Evolutionary conservation across 2,113 vertebrate species (phyloP).

Genomic region (Brachyhypopomus gauderio): DNA sequence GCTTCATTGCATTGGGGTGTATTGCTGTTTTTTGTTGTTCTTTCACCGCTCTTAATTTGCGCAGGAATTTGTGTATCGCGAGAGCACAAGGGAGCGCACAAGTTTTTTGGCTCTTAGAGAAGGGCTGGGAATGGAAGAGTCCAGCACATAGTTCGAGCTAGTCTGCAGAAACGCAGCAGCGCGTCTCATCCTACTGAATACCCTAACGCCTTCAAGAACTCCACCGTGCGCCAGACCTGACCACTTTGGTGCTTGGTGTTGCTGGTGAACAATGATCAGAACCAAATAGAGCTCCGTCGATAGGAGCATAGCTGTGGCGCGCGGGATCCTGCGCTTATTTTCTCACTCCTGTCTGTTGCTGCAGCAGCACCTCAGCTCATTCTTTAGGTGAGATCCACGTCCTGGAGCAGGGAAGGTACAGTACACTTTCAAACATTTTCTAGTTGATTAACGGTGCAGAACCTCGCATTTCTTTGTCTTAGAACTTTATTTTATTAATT

Average conservation of each 20-base stretch:
- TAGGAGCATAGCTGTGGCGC: not conserved
- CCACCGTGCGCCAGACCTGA: too few species aligned
- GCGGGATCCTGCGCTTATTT: too few species aligned
- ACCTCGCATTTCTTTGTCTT: not conserved
- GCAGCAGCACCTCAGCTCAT: too few species aligned
- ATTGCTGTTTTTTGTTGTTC: too few species aligned
- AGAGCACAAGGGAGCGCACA: slow-evolving; percentile 61
- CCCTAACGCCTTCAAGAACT: slow-evolving; percentile 61
- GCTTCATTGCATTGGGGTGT: not conserved
- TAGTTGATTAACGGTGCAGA: not conserved
- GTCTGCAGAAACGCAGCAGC: slow-evolving; percentile 24
- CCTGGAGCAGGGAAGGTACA: not conserved
- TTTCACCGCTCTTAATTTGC: slow-evolving; percentile 54
- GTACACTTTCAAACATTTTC: not conserved
- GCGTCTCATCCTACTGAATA: slow-evolving; percentile 70
- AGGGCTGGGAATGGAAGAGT: slow-evolving; percentile 67
- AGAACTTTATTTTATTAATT: too few species aligned
- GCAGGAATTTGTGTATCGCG: slow-evolving; percentile 67
- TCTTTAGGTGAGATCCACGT: not conserved
- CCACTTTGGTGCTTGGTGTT: slow-evolving; percentile 50
- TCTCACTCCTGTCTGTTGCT: too few species aligned
- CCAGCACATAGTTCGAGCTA: slow-evolving; percentile 38
- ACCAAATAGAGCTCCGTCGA: not conserved
- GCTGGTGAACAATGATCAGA: slow-evolving; percentile 59
- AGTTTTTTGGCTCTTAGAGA: slow-evolving; percentile 26